Evolutionary conservation across 2,113 vertebrate genomes (phyloP).

Genomic region (Pagrus major): DNA sequence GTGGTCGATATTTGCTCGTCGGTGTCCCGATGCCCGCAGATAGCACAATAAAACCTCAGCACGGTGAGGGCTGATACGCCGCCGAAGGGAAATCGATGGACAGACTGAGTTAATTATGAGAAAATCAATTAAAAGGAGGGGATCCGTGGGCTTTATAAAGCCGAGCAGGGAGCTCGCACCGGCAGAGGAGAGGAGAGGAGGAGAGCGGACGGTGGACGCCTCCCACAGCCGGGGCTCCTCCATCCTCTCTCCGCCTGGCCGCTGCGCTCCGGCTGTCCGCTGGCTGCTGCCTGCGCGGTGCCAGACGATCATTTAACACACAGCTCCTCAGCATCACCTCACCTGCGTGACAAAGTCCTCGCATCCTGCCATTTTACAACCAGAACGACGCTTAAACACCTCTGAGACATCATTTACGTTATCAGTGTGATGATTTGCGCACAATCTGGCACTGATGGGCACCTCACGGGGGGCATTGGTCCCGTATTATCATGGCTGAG

Average conservation of each 20-base stretch:
- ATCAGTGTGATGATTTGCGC: not conserved
- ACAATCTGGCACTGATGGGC: not conserved
- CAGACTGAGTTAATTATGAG: conserved; percentile 88
- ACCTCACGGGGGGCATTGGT: not conserved
- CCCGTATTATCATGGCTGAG: not conserved
- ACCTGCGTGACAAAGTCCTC: not conserved
- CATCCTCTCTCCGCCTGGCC: conserved; percentile 10
- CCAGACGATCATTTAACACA: not conserved
- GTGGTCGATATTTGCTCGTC: conserved; percentile 78
- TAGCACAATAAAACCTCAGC: conserved; percentile 73
- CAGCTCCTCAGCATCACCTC: not conserved
- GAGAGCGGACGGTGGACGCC: conserved; percentile 39
- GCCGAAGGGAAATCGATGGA: conserved; percentile 87
- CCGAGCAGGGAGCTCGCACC: conserved; percentile 49
- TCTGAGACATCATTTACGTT: not conserved
- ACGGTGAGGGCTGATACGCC: conserved; percentile 67
- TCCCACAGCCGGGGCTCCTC: conserved; percentile 29
- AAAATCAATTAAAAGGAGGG: conserved; percentile 90
- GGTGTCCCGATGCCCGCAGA: conserved; percentile 75
- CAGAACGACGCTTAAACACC: not conserved
- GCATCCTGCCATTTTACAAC: not conserved
- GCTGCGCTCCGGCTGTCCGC: conserved; percentile 37
- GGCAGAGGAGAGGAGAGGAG: conserved; percentile 63
- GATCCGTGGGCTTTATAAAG: conserved; percentile 79
- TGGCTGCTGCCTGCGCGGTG: not conserved